These are phyloP conservation scores for Microtus montanus DNA, from an alignment of 2,113 vertebrate species.

Conservation along the genomic window DNA sequence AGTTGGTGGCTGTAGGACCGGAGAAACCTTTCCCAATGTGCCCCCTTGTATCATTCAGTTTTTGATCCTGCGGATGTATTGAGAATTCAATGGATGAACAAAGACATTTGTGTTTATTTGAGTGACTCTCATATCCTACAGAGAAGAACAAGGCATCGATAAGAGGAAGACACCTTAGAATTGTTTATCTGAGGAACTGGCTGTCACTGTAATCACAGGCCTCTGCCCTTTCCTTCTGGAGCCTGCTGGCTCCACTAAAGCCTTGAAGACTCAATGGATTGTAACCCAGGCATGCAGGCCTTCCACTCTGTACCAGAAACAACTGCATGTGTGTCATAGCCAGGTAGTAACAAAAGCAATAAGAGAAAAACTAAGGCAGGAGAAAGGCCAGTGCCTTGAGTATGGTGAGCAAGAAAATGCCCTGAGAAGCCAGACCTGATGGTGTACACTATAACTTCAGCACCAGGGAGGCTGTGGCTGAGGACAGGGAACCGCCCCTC, in stretches of 20 bases:
- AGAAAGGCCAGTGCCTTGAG: background rate
- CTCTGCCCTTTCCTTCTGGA: background rate
- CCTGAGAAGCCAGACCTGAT: no score
- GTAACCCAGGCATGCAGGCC: background rate
- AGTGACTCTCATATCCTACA: conserved; percentile 11
- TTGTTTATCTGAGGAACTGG: background rate
- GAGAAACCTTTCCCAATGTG: background rate
- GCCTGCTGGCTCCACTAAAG: background rate
- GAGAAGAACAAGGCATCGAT: background rate
- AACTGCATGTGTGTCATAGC: background rate
- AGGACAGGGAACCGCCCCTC: background rate
- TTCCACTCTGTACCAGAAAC: conserved; percentile 30
- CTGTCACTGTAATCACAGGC: background rate
- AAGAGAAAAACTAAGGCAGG: conserved; percentile 1
- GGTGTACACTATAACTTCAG: background rate
- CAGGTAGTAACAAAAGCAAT: background rate
- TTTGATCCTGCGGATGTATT: background rate
- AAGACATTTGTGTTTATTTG: background rate
- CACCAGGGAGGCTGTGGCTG: background rate
- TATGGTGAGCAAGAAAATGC: background rate
- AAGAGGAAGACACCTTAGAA: background rate
- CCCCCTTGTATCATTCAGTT: conserved; percentile 28
- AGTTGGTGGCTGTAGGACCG: background rate
- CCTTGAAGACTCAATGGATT: background rate
- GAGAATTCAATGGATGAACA: conserved; percentile 15